Evolutionary conservation across 2,113 vertebrate genomes (phyloP).

Genomic region (Ciconia boyciana): DNA sequence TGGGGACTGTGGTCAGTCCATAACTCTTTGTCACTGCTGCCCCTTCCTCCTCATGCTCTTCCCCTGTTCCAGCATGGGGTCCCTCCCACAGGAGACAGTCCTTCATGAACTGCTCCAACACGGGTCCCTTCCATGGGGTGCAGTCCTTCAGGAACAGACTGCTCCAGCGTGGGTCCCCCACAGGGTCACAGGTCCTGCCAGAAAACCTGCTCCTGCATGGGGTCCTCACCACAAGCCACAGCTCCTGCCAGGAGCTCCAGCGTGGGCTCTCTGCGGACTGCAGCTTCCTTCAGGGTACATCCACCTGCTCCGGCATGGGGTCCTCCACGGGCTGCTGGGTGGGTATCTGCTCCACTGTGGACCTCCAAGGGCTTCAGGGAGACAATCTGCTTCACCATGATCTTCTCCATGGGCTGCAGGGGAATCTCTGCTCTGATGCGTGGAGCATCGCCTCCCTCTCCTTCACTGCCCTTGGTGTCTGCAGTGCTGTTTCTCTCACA

Average conservation of each 20-base stretch:
- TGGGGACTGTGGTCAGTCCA: not conserved
- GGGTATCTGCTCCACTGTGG: not conserved
- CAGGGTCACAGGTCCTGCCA: not conserved
- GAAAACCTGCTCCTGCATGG: not conserved
- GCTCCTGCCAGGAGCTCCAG: not conserved
- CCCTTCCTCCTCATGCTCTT: not conserved
- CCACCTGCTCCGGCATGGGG: not conserved
- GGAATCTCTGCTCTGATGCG: not conserved
- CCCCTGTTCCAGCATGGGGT: accelerated
- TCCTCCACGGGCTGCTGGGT: not conserved
- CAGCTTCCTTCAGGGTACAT: not conserved
- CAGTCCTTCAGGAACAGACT: not conserved
- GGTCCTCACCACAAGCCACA: not conserved
- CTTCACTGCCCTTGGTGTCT: not conserved
- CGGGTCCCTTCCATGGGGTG: not conserved
- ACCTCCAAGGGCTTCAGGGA: accelerated
- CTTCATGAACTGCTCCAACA: not conserved
- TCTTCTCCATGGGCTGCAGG: not conserved
- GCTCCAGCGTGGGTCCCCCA: accelerated
- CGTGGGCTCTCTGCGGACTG: not conserved
- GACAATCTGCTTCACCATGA: not conserved
- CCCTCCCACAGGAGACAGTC: not conserved
- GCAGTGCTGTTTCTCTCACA: not conserved
- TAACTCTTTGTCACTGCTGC: not conserved
- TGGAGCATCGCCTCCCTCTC: not conserved